phyloP scores from a whole-genome alignment of 2,113 vertebrate species.

The Myodes glareolus region DNA sequence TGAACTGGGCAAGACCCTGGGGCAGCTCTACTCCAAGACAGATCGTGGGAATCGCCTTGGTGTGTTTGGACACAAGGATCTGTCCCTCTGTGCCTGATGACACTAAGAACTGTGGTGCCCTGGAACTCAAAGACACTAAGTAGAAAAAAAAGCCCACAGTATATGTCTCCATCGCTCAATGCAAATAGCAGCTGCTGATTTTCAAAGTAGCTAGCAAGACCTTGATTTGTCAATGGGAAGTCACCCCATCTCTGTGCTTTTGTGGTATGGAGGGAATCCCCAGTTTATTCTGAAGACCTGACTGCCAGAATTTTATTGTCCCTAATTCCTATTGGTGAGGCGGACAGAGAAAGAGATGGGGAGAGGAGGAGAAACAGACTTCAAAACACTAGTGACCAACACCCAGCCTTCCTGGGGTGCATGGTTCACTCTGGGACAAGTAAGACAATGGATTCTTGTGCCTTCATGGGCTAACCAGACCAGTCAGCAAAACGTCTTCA shows the following conservation, averaged over 20 bases:
- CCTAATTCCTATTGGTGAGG: not conserved
- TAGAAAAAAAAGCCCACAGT: not conserved
- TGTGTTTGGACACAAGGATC: not conserved
- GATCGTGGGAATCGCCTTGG: too few relatives aligned
- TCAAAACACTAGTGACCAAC: not conserved
- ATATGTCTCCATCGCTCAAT: not conserved
- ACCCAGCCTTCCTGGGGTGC: not conserved
- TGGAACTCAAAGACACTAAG: not conserved
- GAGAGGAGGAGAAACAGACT: not conserved
- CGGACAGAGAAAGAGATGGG: not conserved
- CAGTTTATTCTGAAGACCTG: constrained; percentile 35
- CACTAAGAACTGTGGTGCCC: not conserved
- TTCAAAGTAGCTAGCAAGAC: constrained; percentile 22
- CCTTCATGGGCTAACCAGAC: not conserved
- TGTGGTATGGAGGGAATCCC: not conserved
- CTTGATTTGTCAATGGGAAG: not conserved
- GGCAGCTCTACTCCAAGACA: not conserved
- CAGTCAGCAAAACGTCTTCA: not conserved
- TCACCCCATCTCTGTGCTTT: not conserved
- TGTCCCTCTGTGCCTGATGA: not conserved
- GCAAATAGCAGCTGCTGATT: not conserved
- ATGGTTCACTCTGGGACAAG: not conserved
- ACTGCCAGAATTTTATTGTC: constrained; percentile 24
- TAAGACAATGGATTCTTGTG: not conserved
- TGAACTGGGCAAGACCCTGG: not conserved